Base-by-base conservation (phyloP, 2,113 vertebrate species). In the Trichechus manatus region DNA sequence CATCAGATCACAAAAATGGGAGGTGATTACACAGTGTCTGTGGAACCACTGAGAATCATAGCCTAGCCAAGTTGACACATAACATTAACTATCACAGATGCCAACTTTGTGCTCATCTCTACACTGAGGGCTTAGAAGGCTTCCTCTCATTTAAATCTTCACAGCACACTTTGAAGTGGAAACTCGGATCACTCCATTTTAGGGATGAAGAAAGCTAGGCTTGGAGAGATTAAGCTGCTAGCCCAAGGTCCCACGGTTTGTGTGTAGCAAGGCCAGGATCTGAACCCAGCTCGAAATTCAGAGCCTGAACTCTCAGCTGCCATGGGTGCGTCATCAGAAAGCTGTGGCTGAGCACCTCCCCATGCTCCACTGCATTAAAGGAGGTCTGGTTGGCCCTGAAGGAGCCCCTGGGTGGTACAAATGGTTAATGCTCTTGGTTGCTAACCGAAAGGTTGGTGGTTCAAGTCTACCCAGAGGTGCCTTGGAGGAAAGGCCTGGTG, bases 341-440 rank as follows among this genome's bases (percentile, higher is more conserved):
- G 6, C 17, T 33, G 36, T 20, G 23, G 9, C 44, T 44, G 0
- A 0, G 2, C 1, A 3, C 23, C 36, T 81, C 29, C 14, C 79
- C 47, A 10, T 81, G 33, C 79, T 78, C 15, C 0, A 9, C 50
- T 33, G 39, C 33, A 19, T 42, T 0, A 33, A 75, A 22, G 22
- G 63, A 29, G 27, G 39, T 44, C 31, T 0, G 1, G 31, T 33
- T 4, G 3, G 33, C 5, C 59, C 42, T 15, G 56, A 59, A 53
- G 50, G 50, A 53, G 50, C 50, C 50, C 50, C 50, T 53, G 50
- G 50, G 50, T 53, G 50, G 50, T 53, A 13, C 50, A 53, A 8
- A 13, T 53, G 50, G 50, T 70, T 14, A 70, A 66, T 33, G 29
- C 64, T 66, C 27, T 66, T 29, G 31, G 29, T 66, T 66, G 31